These are phyloP conservation scores for Coryphaenoides rupestris DNA, from an alignment of 2,113 vertebrate genomes.

Conservation along the genomic window DNA sequence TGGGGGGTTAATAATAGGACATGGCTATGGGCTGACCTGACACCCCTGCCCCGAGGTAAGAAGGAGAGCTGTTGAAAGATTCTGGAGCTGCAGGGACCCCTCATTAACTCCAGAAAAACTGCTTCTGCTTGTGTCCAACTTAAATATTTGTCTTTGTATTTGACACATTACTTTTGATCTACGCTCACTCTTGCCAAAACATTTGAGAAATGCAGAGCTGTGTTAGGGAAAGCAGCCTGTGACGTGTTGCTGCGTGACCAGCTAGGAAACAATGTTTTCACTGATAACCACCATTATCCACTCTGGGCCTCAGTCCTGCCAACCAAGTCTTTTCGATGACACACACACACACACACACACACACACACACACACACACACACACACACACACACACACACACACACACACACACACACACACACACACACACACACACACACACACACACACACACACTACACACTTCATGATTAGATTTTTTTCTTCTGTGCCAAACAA, in stretches of 20 bases:
- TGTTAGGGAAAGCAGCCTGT: constrained; percentile 24
- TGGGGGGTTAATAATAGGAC: constrained; percentile 15
- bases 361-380: no score
- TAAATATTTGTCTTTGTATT: constrained; percentile 62
- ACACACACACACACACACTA: neutral
- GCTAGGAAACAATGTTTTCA: constrained; percentile 17
- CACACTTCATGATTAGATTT: neutral
- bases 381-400: no score
- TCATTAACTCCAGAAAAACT: constrained; percentile 33
- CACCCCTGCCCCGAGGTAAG: constrained; percentile 13
- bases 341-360: no score
- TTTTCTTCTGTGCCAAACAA: neutral
- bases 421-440: no score
- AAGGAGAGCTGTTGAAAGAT: neutral
- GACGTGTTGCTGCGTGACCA: constrained; percentile 11
- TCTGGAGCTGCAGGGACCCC: constrained; percentile 12
- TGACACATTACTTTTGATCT: constrained; percentile 45
- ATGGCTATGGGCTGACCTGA: constrained; percentile 18
- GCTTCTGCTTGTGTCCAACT: constrained; percentile 41
- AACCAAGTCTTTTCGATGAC: neutral
- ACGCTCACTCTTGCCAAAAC: constrained; percentile 31
- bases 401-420: no score
- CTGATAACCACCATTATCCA: constrained; percentile 41
- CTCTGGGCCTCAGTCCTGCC: neutral
- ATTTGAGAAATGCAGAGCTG: constrained; percentile 43